Evolutionary conservation across 2,888 invertebrate genomes (phyloP), one percentile per base, ranked within the genome.

Genomic region (Mesochorus sp.): DNA sequence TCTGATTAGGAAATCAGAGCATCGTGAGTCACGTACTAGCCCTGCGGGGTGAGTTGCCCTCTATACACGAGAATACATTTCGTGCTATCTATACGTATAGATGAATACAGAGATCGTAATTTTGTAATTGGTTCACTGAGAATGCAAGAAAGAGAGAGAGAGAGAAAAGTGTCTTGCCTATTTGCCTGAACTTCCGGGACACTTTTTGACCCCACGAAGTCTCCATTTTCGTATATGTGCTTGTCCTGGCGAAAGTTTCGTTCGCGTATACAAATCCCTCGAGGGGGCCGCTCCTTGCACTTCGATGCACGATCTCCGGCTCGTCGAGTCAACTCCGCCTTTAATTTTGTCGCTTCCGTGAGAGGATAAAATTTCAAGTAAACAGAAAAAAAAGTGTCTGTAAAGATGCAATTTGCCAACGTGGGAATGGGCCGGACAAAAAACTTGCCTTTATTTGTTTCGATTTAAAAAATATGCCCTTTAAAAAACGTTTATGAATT

Each of bases 101-200:
- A 31, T n/a, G 14, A 26, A 67, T 44, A 44, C 12, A 53, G 67
- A 34, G 53, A 44, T 61, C 21, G 74, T 17, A 3, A 67, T 74
- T 74, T 67, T 74, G 34, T 61, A 67, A 75, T 61, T 34, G 61
- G 42, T 53, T 28, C 12, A 4, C 12, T 14, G 31, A 55, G 17
- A 28, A 47, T 4, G 10, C 21, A 3, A 19, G 10, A 10, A 1
- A 47, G 19, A n/a, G 10, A 19, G 12, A 19, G 8, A 10, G 10
- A 47, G 19, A 44, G 1, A 14, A 42, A n/a, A 53, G 51, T 51
- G 53, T 66, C 39, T 21, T 51, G 57, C 19, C 34, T 47, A 14
- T 24, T 66, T 34, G 73, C n/a, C 28, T 64, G 51, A 24, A 76
- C 57, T 76, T 76, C 76, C 76, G 76, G 76, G 53, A 67, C 59